These are phyloP conservation scores for Ceratosolen solmsi DNA, from an alignment of 1,140 invertebrate species.

Conservation along the genomic window DNA sequence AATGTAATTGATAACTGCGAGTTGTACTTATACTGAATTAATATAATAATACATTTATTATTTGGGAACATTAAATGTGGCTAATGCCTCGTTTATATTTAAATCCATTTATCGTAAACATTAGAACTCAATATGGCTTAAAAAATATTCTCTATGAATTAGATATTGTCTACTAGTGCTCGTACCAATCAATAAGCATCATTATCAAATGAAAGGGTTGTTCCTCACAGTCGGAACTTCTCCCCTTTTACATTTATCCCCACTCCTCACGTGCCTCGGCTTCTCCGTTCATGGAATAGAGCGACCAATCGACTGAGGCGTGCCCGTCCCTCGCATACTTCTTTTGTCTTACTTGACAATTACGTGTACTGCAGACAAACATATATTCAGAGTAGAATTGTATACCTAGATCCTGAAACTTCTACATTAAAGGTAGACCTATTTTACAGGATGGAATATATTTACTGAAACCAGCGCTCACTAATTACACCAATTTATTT, in stretches of 20 bases:
- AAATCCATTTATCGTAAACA: no score
- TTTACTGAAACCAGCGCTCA: neutral
- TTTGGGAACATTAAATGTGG: no score
- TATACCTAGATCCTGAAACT: neutral
- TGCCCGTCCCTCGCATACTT: neutral
- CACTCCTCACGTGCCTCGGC: neutral
- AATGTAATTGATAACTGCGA: no score
- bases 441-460: neutral
- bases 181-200: neutral
- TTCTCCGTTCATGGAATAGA: neutral
- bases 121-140: no score
- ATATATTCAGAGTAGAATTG: neutral
- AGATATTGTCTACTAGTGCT: neutral
- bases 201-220: neutral
- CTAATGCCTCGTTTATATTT: no score
- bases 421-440: neutral
- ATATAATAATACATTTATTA: no score
- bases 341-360: constrained; percentile 7
- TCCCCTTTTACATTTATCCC: neutral
- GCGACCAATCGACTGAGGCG: neutral
- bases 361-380: neutral
- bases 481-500: neutral
- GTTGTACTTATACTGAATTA: no score
- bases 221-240: neutral
- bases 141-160: no score